These are phyloP conservation scores for Hypercompe scribonia DNA, from an alignment of 2,888 invertebrate genomes.

Conservation along the genomic window DNA sequence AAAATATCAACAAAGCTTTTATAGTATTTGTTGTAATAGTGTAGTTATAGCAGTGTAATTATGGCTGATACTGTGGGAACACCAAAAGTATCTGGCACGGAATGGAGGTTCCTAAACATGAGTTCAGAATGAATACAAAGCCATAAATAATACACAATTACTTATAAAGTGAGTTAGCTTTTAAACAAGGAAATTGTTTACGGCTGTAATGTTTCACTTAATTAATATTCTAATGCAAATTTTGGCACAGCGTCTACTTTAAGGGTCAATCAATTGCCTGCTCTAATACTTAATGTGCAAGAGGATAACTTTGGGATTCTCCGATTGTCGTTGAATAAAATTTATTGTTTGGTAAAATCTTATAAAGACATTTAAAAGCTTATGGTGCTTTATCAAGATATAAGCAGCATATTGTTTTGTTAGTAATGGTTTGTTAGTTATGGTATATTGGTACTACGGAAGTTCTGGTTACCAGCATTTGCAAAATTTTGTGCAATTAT, in stretches of 20 bases:
- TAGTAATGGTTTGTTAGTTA: neutral
- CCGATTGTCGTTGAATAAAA: constrained; percentile 12
- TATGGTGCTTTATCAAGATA: neutral
- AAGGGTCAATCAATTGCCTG: constrained; percentile 34
- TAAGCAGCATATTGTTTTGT: neutral
- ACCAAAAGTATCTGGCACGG: no score
- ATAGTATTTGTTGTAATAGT: neutral
- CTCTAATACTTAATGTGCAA: constrained; percentile 27
- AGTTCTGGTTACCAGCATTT: neutral
- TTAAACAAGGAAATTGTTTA: no score
- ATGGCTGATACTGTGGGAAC: no score
- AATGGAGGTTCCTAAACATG: no score
- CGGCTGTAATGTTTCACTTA: no score
- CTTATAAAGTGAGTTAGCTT: no score
- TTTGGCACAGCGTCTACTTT: constrained; percentile 40
- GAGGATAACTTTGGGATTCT: neutral
- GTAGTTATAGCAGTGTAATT: no score
- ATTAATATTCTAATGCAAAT: constrained; percentile 7
- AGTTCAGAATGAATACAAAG: no score
- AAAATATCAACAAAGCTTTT: neutral
- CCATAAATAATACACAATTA: no score
- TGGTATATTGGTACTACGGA: neutral
- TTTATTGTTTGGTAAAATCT: constrained; percentile 10
- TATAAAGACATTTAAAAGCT: no score
- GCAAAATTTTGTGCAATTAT: neutral